Evolutionary conservation across 30 jellyfish, hydroid and myxozoan species (phyloP).

Genomic region (Turritopsis dohrnii): DNA sequence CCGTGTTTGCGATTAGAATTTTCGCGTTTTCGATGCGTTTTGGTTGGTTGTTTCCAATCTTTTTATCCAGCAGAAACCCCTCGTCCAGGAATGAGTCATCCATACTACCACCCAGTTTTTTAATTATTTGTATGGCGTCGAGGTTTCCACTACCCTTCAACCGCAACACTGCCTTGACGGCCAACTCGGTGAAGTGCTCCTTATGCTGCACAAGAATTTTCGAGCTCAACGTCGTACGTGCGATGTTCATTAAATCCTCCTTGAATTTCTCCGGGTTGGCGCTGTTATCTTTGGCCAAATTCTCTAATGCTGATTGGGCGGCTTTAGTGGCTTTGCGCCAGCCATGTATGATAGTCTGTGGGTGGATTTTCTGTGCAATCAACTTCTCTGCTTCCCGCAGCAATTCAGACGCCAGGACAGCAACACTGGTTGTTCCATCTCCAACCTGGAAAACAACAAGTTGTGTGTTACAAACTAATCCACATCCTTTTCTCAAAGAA

Average conservation of each 20-base stretch:
- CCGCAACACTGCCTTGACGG: constrained; percentile 85
- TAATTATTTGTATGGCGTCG: constrained; percentile 78
- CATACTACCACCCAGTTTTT: constrained; percentile 82
- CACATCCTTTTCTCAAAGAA: too few relatives aligned
- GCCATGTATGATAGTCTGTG: constrained; percentile 85
- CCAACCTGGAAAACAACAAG: constrained; percentile 72
- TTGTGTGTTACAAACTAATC: too few relatives aligned
- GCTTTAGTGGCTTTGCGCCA: constrained; percentile 82
- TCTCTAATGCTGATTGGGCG: constrained; percentile 73
- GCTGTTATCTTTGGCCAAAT: constrained; percentile 65
- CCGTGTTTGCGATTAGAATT: constrained; percentile 83
- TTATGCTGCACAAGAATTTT: constrained; percentile 71
- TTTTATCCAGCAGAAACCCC: constrained; percentile 84
- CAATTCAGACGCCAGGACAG: constrained; percentile 89
- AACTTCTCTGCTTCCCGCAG: constrained; percentile 88
- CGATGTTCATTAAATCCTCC: constrained; percentile 85
- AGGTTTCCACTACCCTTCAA: constrained; percentile 83
- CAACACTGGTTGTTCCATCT: constrained; percentile 98
- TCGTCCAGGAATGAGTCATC: constrained; percentile 89
- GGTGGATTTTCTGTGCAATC: constrained; percentile 78
- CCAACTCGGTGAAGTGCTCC: constrained; percentile 80
- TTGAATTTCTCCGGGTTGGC: constrained; percentile 51
- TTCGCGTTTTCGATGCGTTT: constrained; percentile 89
- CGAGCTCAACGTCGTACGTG: constrained; percentile 86
- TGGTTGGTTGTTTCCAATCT: constrained; percentile 91